phyloP scores from a whole-genome alignment of 1,140 invertebrate species.

The Pogonomyrmex barbatus region DNA sequence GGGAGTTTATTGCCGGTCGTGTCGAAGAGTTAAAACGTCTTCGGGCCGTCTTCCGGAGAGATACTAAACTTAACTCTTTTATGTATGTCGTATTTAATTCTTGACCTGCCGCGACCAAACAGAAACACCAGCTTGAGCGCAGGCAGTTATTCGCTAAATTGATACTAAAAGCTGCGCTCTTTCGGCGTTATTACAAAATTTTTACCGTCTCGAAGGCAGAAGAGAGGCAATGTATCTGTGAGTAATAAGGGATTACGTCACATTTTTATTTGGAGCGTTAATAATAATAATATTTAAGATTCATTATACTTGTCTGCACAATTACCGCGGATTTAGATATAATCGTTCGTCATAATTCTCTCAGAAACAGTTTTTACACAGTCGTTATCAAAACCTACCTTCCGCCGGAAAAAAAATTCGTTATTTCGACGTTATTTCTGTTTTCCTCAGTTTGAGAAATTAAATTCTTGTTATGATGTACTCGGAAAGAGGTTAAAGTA shows the following conservation, averaged over 20 bases:
- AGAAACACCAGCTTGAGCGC: background rate
- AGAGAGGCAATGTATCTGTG: background rate
- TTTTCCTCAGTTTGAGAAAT: background rate
- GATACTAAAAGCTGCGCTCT: slow-evolving; percentile 24
- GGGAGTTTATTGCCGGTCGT: slow-evolving; percentile 52
- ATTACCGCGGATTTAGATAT: background rate
- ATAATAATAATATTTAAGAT: no score
- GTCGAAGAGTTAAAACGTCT: slow-evolving; percentile 50
- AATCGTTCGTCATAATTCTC: background rate
- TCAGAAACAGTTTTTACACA: background rate
- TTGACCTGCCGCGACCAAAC: background rate
- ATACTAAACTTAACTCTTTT: slow-evolving; percentile 40
- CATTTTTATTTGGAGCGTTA: background rate
- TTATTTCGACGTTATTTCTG: background rate
- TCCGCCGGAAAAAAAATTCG: background rate
- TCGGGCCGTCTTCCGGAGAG: slow-evolving; percentile 1
- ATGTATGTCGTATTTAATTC: slow-evolving; percentile 52
- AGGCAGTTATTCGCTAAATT: slow-evolving; percentile 32
- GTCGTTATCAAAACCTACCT: background rate
- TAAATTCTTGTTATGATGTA: background rate
- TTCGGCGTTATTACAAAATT: slow-evolving; percentile 21
- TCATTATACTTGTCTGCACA: background rate
- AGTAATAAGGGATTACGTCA: background rate
- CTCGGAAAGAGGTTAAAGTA: background rate
- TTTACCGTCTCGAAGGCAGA: background rate